Conservation (phyloP, 2,113 vertebrate genomes). For the Stercorarius parasiticus region DNA sequence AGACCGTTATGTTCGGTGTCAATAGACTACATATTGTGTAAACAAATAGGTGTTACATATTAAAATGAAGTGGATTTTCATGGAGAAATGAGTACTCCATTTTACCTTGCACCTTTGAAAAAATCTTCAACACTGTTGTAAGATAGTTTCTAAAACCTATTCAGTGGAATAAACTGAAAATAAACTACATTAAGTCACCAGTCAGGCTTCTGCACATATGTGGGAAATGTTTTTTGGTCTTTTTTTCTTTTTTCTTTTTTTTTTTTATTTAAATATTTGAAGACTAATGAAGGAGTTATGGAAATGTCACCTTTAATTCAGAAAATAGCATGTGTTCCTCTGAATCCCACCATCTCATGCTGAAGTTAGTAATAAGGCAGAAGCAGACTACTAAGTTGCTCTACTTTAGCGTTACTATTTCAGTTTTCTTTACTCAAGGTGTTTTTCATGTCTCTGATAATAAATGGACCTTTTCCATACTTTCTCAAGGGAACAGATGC, state of each 20-base stretch:
- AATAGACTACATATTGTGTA: not conserved
- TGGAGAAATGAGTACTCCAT: not conserved
- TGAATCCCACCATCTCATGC: not conserved
- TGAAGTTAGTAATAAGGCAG: not conserved
- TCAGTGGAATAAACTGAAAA: not conserved
- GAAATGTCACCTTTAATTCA: not conserved
- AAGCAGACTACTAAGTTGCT: not conserved
- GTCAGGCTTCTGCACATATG: not conserved
- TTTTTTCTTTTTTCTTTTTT: not conserved
- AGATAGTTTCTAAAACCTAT: not conserved
- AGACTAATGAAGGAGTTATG: not conserved
- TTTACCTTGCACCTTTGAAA: not conserved
- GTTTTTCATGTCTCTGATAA: slow-evolving; percentile 53
- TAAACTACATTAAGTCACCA: not conserved
- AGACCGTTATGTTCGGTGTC: not conserved
- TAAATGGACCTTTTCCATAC: slow-evolving; percentile 24
- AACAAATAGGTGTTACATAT: not conserved
- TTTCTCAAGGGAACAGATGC: slow-evolving; percentile 27
- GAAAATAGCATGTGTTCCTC: not conserved
- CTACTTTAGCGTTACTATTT: slow-evolving; percentile 58
- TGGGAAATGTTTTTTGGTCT: not conserved
- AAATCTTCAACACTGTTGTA: not conserved
- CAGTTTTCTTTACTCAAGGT: slow-evolving; percentile 47
- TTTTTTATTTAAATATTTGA: not conserved
- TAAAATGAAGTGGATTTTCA: not conserved